Evolutionary conservation across 2,113 vertebrate species (phyloP), one percentile per base, ranked within the genome.

Genomic region (Pardalotus punctatus): DNA sequence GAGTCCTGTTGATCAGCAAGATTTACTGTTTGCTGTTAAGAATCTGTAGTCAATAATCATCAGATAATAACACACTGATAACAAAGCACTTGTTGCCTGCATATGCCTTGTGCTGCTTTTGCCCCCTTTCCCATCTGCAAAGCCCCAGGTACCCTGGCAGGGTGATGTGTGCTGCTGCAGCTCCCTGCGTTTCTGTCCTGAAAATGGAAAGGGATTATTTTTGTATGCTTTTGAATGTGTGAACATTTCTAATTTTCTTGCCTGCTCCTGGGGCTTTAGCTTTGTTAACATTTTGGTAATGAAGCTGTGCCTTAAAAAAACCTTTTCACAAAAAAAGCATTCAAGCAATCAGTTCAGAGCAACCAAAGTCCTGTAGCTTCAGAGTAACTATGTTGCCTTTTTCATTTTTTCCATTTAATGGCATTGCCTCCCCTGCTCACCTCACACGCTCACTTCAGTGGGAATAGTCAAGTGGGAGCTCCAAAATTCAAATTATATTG

Each of bases 171-270:
- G 6, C 33, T 36, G 45, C 47, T 36, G 35, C 57, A 79, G 53
- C 16, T 77, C 19, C 36, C 20, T 92, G 51, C 3, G 4, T 71
- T 71, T 47, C 31, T 72, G n/a, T 53, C 67, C 77, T 70, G 60
- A 90, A 93, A 85, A 79, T 33, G 58, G 61, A 77, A 78, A 82
- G 36, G 31, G 31, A 92, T 94, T 87, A 61, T 88, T 94, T 87
- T 53, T 29, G 12, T 66, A 25, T 69, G 67, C 29, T 90, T 79
- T 77, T 2, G 1, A 89, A 94, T 60, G 29, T 66, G 50, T 60
- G n/a, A 87, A 89, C 76, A 14, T 90, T 94, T 97, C 57, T 96
- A 62, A 95, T 95, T 97, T 97, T 94, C 93, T 80, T 47, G 77
- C 47, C 62, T 82, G n/a, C 77, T 64, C 62, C 76, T 21, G 54